Conservation (phyloP, 2,888 invertebrate genomes). For the Ochropleura leucogaster region DNA sequence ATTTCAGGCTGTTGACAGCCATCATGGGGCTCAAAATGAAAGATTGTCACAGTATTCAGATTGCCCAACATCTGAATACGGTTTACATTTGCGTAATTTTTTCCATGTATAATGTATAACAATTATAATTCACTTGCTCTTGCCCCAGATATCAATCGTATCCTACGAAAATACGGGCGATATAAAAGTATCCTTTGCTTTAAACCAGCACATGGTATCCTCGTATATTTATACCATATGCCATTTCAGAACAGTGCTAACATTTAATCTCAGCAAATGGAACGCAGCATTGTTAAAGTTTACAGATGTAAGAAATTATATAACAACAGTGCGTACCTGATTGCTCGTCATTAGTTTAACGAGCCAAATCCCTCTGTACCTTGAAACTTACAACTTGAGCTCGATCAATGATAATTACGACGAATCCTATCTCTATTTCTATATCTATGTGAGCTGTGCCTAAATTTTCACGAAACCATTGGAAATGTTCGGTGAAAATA, state of each 20-base stretch:
- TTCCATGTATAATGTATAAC: neutral
- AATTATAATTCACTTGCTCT: neutral
- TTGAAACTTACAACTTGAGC: constrained; percentile 8
- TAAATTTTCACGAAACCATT: neutral
- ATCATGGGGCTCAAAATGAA: neutral
- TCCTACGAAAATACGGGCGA: neutral
- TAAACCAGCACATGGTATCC: neutral
- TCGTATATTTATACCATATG: no score
- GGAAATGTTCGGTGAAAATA: neutral
- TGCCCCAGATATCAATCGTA: neutral
- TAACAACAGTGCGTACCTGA: constrained; percentile 22
- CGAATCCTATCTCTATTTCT: neutral
- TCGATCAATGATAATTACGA: constrained; percentile 16
- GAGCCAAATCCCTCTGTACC: neutral
- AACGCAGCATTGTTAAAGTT: constrained; percentile 10
- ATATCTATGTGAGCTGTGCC: neutral
- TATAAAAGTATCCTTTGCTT: neutral
- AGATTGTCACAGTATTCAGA: neutral
- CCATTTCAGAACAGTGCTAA: neutral
- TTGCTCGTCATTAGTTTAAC: constrained; percentile 30
- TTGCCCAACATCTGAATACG: neutral
- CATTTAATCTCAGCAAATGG: constrained; percentile 7
- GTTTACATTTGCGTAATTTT: neutral
- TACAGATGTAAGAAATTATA: constrained; percentile 12
- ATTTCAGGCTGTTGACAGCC: neutral